Evolutionary conservation across 2,888 invertebrate genomes (phyloP), one percentile per base, ranked within the genome.

Genomic region (Pandemis corylana): DNA sequence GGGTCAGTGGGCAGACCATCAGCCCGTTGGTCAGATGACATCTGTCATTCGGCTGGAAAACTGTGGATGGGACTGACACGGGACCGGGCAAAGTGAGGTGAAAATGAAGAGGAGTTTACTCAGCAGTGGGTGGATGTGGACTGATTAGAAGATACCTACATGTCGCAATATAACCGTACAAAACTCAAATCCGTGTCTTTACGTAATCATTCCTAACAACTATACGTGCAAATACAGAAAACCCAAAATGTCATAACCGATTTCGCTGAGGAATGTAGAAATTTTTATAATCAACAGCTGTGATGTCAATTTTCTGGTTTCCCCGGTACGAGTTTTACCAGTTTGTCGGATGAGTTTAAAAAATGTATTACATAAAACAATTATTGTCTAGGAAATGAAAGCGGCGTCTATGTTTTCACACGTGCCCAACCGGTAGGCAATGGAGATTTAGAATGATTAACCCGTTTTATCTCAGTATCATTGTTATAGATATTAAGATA

Each of bases 341-440:
- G 70, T 75, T 75, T 67, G 51, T 67, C 15, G 67, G 66, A 74
- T 70, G 71, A 65, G 28, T 46, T 62, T 46, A 5, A 70, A 75
- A 75, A 67, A 62, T 65, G 75, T 77, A 79, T 88, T 87, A 85
- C 83, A 81, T 87, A 85, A 86, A 80, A 79, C 70, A 70, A 71
- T 75, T 53, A 75, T 78, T 78, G 76, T 78, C 84, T 80, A 86
- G 87, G 89, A 56, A 56, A 88, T 87, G 89, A 89, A 89, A 89
- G 88, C 85, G 46, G 12, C 72, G 68, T 71, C 76, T 13, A n/a
- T n/a, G 70, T 61, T 70, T 44, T 74, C 44, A 62, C 71, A 67
- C 66, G 56, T 51, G 44, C 6, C 20, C 12, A 61, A 70, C 70
- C 74, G 70, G 70, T 70, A 44, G 62, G 53, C n/a, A 53, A 53